Percentiles rank a stretch among this genome's conserved stretches.
Evolutionary conservation across 1,140 invertebrate species (phyloP).

Genomic region (Drosophila ambigua): DNA sequence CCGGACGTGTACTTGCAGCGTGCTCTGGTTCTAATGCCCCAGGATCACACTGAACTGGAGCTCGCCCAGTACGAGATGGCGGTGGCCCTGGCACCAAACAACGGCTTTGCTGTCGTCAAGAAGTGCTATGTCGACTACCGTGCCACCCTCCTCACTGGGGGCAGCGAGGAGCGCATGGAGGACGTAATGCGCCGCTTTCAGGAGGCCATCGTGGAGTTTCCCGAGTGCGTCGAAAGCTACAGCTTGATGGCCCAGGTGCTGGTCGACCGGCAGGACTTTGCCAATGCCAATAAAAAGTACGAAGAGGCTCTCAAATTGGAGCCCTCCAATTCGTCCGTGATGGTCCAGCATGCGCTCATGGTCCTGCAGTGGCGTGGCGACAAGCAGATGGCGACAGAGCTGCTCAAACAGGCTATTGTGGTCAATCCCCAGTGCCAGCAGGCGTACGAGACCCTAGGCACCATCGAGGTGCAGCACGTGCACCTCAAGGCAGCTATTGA

Average conservation of each 20-base stretch:
- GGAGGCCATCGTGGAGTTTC: conserved; percentile 90
- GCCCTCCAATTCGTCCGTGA: conserved; percentile 92
- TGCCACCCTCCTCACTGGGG: conserved; percentile 84
- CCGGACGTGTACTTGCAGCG: conserved; percentile 92
- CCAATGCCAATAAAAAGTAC: conserved; percentile 92
- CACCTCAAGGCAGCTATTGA: conserved; percentile 91
- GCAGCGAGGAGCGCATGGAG: conserved; percentile 86
- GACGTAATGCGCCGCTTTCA: conserved; percentile 89
- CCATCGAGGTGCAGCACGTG: conserved; percentile 93
- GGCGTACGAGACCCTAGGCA: conserved; percentile 97
- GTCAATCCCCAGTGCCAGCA: conserved; percentile 96
- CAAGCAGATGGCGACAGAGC: conserved; percentile 89
- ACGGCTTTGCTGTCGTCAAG: conserved; percentile 93
- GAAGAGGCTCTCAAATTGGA: conserved; percentile 92
- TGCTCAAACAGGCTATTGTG: conserved; percentile 92
- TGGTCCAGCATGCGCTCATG: conserved; percentile 94
- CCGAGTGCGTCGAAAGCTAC: conserved; percentile 92
- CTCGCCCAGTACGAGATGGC: conserved; percentile 92
- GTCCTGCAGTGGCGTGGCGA: conserved; percentile 92
- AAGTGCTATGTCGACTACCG: conserved; percentile 94
- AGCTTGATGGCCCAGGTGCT: conserved; percentile 92
- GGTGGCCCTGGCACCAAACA: conserved; percentile 91
- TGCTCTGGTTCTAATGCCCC: conserved; percentile 91
- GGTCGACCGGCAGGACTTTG: conserved; percentile 91
- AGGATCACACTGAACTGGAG: conserved; percentile 91